Percentiles rank a stretch among this genome's conserved stretches.
Evolutionary conservation across 1,140 invertebrate species (phyloP).

Genomic region (Trinorchestia longiramus): DNA sequence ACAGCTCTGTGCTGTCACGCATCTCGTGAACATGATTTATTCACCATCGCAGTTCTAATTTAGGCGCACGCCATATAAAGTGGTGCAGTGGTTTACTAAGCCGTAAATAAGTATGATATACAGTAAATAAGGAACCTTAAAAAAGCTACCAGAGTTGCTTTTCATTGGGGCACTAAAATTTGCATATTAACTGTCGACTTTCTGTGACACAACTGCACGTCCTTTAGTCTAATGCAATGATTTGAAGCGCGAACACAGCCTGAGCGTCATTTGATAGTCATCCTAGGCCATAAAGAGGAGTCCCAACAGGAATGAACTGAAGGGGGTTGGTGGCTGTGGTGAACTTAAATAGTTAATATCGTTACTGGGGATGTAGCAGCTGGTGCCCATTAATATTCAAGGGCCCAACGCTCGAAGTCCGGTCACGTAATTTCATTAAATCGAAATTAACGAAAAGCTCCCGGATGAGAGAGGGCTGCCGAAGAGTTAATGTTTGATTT

Average conservation of each 20-base stretch:
- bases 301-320: not conserved
- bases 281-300: not conserved
- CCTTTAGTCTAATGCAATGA: not conserved
- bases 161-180: not conserved
- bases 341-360: slow-evolving; percentile 29
- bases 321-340: not conserved
- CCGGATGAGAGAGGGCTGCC: slow-evolving; percentile 3
- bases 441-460: slow-evolving; percentile 51
- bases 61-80: not conserved
- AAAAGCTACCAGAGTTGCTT: not conserved
- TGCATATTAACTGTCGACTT: not conserved
- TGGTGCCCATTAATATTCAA: slow-evolving; percentile 45
- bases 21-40: not conserved
- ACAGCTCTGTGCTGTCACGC: not conserved
- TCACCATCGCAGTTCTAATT: not conserved
- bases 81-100: not conserved
- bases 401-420: not conserved
- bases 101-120: not conserved
- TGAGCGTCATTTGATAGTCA: not conserved
- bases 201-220: not conserved
- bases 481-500: slow-evolving; percentile 36
- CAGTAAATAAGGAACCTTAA: not conserved
- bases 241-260: not conserved
- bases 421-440: slow-evolving; percentile 54
- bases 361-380: slow-evolving; percentile 30